These are phyloP conservation scores for Samia ricini DNA, from an alignment of 1,140 invertebrate genomes.

Conservation along the genomic window DNA sequence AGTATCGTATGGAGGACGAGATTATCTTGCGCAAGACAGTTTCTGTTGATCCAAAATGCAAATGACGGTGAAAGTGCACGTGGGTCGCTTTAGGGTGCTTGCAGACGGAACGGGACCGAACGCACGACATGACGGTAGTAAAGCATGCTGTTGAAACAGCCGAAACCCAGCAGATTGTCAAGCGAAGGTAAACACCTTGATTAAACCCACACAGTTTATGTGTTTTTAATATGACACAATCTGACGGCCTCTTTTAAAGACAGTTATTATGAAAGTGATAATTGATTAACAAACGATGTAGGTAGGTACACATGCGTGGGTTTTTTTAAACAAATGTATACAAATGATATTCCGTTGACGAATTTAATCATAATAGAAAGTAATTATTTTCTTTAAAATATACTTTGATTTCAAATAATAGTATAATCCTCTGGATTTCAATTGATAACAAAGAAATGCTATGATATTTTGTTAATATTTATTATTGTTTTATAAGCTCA, in stretches of 20 bases:
- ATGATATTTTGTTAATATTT: too few species aligned
- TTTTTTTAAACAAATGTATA: too few species aligned
- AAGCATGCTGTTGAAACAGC: not conserved
- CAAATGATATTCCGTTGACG: too few species aligned
- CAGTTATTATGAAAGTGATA: not conserved
- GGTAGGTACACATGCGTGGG: not conserved
- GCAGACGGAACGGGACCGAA: not conserved
- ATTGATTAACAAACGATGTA: not conserved
- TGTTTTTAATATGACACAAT: too few species aligned
- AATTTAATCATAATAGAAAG: too few species aligned
- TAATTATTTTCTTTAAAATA: too few species aligned
- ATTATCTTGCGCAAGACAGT: conserved; percentile 7
- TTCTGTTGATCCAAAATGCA: conserved; percentile 11
- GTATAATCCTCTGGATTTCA: too few species aligned
- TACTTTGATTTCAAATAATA: too few species aligned
- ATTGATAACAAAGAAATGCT: too few species aligned
- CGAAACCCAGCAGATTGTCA: not conserved
- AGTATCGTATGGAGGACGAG: not conserved
- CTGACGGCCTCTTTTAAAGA: not conserved
- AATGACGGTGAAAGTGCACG: conserved; percentile 10
- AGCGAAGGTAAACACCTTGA: not conserved
- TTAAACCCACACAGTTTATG: not conserved
- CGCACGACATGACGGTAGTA: too few species aligned
- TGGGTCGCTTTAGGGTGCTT: not conserved
- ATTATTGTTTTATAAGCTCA: too few species aligned